These are phyloP conservation scores for Bombus balteatus DNA, from an alignment of 1,140 invertebrate species.

Conservation along the genomic window DNA sequence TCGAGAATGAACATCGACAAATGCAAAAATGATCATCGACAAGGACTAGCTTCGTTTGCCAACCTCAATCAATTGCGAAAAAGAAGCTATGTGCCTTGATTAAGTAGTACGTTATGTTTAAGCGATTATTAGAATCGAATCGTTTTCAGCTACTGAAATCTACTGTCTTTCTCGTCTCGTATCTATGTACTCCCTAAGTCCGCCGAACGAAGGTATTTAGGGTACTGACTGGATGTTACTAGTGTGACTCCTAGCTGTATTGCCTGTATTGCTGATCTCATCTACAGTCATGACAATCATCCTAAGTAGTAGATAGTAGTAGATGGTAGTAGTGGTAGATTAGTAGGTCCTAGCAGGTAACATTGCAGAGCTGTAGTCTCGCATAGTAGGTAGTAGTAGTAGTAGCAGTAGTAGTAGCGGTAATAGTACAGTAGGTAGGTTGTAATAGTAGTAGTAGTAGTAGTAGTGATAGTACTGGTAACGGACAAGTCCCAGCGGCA, in stretches of 20 bases:
- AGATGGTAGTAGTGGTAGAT: conserved; percentile 76
- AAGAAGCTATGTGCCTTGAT: conserved; percentile 7
- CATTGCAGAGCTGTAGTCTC: conserved; percentile 76
- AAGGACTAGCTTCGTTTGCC: conserved; percentile 19
- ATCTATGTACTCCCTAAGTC: conserved; percentile 83
- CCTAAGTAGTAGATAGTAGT: conserved; percentile 81
- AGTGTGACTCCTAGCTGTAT: conserved; percentile 81
- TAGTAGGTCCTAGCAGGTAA: conserved; percentile 79
- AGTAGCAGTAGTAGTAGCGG: conserved; percentile 54
- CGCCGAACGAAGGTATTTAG: conserved; percentile 78
- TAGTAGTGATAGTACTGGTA: conserved; percentile 50
- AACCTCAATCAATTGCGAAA: conserved; percentile 15
- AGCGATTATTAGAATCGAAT: neutral
- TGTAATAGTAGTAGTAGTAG: conserved; percentile 43
- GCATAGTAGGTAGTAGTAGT: conserved; percentile 68
- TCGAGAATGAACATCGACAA: conserved; percentile 35
- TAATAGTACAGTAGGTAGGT: conserved; percentile 44
- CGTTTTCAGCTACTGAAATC: conserved; percentile 9
- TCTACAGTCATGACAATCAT: conserved; percentile 83
- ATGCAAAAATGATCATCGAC: neutral
- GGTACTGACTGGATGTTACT: conserved; percentile 83
- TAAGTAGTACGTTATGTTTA: neutral
- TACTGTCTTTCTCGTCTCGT: conserved; percentile 61
- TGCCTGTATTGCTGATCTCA: conserved; percentile 81
- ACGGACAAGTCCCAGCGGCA: conserved; percentile 60